A percentile compares a stretch with the other conserved stretches of the same genome.
phyloP scores from a whole-genome alignment of 1,140 invertebrate genomes.

The Drosophila leontia region DNA sequence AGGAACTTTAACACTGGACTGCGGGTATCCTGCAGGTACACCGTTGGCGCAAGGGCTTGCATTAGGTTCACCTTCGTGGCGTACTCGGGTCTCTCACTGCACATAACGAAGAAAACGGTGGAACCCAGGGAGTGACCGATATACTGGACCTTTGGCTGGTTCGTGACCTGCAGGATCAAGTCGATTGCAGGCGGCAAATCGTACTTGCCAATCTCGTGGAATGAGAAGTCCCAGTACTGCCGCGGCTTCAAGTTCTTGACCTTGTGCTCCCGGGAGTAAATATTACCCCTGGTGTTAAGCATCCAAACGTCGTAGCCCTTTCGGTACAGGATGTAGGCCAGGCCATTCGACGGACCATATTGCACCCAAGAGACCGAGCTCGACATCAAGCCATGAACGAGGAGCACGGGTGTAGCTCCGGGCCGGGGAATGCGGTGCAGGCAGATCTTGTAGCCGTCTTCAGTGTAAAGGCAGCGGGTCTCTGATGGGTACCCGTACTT shows the following conservation, averaged over 20 bases:
- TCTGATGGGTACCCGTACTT: constrained; percentile 87
- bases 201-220: constrained; percentile 89
- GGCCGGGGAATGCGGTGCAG: constrained; percentile 82
- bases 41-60: constrained; percentile 88
- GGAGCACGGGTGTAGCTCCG: constrained; percentile 84
- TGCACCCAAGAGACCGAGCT: constrained; percentile 87
- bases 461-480: constrained; percentile 84
- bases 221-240: constrained; percentile 86
- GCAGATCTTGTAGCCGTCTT: constrained; percentile 86
- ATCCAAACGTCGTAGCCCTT: constrained; percentile 90
- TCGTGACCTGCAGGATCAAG: constrained; percentile 86
- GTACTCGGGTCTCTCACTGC: constrained; percentile 88
- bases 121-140: constrained; percentile 87
- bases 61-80: constrained; percentile 87
- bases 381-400: constrained; percentile 88
- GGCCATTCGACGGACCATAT: constrained; percentile 85
- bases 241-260: constrained; percentile 71
- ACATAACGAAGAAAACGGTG: constrained; percentile 87
- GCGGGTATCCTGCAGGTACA: constrained; percentile 57
- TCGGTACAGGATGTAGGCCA: constrained; percentile 88
- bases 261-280: constrained; percentile 87
- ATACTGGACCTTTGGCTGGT: constrained; percentile 78
- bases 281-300: constrained; percentile 89
- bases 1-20: constrained; percentile 58
- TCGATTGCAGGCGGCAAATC: constrained; percentile 90